phyloP scores from a whole-genome alignment of 2,797 vertebrate species.

The Microcaecilia unicolor region DNA sequence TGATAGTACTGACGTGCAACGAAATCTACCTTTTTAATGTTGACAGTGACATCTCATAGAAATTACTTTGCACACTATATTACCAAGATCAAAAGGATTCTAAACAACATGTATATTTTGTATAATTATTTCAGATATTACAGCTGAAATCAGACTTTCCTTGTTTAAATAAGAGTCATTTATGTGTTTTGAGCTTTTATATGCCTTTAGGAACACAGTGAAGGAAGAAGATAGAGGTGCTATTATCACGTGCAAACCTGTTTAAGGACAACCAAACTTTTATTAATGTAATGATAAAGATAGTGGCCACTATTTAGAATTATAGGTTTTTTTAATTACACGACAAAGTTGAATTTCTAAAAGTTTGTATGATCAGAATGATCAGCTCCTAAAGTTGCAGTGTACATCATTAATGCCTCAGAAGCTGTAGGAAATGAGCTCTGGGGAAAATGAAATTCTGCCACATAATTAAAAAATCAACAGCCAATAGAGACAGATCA shows the following conservation, averaged over 20 bases:
- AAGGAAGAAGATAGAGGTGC: constrained; percentile 16
- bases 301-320: constrained; percentile 6
- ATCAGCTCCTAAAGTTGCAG: not conserved
- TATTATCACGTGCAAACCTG: constrained; percentile 23
- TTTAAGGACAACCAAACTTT: constrained; percentile 15
- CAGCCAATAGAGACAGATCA: not conserved
- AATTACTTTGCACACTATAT: constrained; percentile 62
- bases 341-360: constrained; percentile 5
- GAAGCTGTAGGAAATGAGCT: constrained; percentile 11
- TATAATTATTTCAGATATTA: constrained; percentile 66
- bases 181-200: constrained; percentile 48
- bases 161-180: constrained; percentile 51
- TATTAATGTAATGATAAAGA: constrained; percentile 10
- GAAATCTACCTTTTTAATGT: constrained; percentile 66
- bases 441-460: constrained; percentile 1
- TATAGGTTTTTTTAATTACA: not conserved
- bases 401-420: constrained; percentile 3
- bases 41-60: constrained; percentile 61
- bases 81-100: constrained; percentile 65
- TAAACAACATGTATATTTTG: constrained; percentile 79
- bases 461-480: not conserved
- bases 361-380: constrained; percentile 9
- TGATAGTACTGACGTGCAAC: constrained; percentile 47
- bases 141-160: constrained; percentile 61
- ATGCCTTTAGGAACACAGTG: constrained; percentile 44